These are phyloP conservation scores for Drosophila littoralis DNA, from an alignment of 1,140 invertebrate species.

Conservation along the genomic window DNA sequence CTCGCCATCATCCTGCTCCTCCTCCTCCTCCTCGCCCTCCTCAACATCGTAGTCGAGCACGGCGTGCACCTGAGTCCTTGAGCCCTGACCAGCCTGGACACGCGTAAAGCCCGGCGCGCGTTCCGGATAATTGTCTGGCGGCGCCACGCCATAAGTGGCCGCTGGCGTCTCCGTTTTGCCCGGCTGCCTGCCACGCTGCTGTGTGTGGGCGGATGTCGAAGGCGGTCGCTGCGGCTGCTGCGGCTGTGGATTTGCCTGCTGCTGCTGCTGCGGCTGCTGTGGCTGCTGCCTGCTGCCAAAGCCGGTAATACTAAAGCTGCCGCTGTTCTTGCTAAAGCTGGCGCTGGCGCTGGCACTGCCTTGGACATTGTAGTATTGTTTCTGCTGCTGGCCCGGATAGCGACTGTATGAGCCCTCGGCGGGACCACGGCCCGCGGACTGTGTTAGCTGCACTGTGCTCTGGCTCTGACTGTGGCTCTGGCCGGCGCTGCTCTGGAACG, in stretches of 20 bases:
- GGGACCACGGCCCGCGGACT: conserved; percentile 56
- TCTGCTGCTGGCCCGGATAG: conserved; percentile 63
- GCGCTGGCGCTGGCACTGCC: conserved; percentile 67
- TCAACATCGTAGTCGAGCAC: conserved; percentile 84
- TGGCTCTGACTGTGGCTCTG: conserved; percentile 49
- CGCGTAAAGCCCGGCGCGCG: conserved; percentile 80
- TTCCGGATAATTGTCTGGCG: conserved; percentile 71
- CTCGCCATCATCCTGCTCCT: conserved; percentile 68
- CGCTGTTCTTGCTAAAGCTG: conserved; percentile 69
- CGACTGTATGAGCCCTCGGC: conserved; percentile 66
- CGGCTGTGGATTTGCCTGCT: conserved; percentile 27
- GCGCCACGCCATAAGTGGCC: conserved; percentile 63
- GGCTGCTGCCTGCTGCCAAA: conserved; percentile 60
- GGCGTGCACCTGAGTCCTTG: conserved; percentile 81
- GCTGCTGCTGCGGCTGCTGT: conserved; percentile 32
- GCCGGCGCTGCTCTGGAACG: conserved; percentile 59
- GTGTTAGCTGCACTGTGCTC: conserved; percentile 59
- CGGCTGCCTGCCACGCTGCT: conserved; percentile 29
- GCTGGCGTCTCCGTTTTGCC: conserved; percentile 65
- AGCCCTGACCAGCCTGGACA: conserved; percentile 80
- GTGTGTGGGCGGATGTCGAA: conserved; percentile 16
- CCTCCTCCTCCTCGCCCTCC: conserved; percentile 77
- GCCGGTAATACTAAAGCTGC: conserved; percentile 77
- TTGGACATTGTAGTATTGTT: conserved; percentile 72
- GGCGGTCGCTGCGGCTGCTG: conserved; percentile 8